These are phyloP conservation scores for Mycalesis mineus DNA, from an alignment of 2,888 invertebrate species.

Conservation along the genomic window DNA sequence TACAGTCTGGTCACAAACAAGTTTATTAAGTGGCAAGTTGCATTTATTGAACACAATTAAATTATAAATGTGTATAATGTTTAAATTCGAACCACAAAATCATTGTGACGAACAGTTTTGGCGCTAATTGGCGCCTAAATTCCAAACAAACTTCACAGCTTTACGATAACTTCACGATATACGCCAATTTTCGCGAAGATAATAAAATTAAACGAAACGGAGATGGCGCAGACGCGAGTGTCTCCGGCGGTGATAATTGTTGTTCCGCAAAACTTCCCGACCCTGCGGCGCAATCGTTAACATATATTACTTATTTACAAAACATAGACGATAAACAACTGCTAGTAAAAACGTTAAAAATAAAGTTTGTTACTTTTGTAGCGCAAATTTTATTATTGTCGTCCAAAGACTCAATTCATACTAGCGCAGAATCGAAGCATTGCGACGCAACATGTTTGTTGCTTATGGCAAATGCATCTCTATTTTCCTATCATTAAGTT, in stretches of 20 bases:
- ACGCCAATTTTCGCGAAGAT: not conserved
- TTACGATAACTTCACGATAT: not conserved
- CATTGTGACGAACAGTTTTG: not conserved
- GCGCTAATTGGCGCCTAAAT: not conserved
- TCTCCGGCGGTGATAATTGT: constrained; percentile 2
- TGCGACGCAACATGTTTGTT: no score
- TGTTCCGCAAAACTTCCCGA: constrained; percentile 7
- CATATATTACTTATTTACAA: constrained; percentile 14
- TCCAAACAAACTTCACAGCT: not conserved
- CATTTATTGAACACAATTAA: no score
- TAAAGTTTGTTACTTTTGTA: no score
- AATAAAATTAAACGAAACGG: constrained; percentile 6
- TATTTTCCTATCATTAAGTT: no score
- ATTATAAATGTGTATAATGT: no score
- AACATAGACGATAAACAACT: constrained; percentile 4
- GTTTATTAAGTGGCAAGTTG: no score
- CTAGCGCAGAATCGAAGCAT: no score
- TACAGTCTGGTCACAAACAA: no score
- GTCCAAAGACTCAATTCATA: no score
- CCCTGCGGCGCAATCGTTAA: constrained; percentile 6
- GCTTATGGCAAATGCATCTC: no score
- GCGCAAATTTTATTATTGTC: no score
- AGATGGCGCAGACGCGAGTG: not conserved
- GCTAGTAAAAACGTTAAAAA: no score
- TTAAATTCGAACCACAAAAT: not conserved